Conservation (phyloP, 2,797 vertebrate species). For the Protosalanx chinensis region DNA sequence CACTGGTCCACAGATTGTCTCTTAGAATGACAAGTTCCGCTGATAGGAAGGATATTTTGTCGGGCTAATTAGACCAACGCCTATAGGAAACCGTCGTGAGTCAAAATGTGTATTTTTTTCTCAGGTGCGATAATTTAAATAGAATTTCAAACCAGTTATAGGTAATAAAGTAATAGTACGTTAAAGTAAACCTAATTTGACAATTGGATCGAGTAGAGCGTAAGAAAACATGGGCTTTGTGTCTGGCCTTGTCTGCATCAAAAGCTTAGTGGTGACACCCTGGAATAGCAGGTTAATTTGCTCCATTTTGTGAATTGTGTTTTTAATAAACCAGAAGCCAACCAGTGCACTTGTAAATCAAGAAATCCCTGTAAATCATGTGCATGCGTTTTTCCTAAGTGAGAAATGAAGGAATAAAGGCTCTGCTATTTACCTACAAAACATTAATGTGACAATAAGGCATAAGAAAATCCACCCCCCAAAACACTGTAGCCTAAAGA, state of each 20-base stretch:
- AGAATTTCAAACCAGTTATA: not conserved
- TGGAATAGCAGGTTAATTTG: no score
- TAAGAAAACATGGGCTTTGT: no score
- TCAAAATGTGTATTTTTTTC: no score
- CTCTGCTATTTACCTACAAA: not conserved
- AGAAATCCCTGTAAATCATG: not conserved
- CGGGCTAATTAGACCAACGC: not conserved
- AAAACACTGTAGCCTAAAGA: not conserved
- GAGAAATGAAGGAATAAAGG: not conserved
- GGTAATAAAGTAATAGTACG: no score
- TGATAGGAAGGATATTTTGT: constrained; percentile 11
- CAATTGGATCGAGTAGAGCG: no score
- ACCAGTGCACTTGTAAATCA: not conserved
- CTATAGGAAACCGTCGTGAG: not conserved
- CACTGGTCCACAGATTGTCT: constrained; percentile 37
- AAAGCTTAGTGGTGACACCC: no score
- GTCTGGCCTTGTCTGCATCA: no score
- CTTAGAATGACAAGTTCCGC: constrained; percentile 35
- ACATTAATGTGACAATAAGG: no score
- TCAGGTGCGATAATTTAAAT: not conserved
- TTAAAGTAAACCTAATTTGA: no score
- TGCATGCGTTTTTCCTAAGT: not conserved
- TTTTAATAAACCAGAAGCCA: no score
- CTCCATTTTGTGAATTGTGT: no score
- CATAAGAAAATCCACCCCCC: no score